Evolutionary conservation across 2,797 vertebrate genomes (phyloP).

Genomic region (Melanogrammus aeglefinus): DNA sequence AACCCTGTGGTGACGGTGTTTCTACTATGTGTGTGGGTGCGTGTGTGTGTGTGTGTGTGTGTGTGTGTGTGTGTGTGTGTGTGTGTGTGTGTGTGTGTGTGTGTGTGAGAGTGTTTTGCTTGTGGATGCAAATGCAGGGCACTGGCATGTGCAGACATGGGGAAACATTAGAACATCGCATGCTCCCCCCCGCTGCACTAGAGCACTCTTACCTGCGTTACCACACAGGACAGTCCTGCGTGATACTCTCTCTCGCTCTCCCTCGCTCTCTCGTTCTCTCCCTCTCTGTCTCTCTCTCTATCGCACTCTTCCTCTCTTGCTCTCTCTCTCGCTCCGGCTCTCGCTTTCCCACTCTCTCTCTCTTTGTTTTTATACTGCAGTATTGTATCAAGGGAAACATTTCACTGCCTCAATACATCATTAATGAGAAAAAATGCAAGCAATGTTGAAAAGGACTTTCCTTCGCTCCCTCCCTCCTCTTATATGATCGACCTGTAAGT

Average conservation of each 20-base stretch:
- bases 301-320: not conserved
- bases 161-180: conserved; percentile 61
- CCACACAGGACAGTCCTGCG: conserved; percentile 48
- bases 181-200: conserved; percentile 57
- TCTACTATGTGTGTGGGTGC: conserved; percentile 61
- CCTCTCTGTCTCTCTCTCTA: not conserved
- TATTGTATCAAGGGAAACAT: conserved; percentile 44
- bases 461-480: conserved; percentile 10
- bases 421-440: conserved; percentile 41
- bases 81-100: conserved; percentile 53
- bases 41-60: conserved; percentile 57
- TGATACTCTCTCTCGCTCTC: conserved; percentile 5
- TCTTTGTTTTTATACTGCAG: conserved; percentile 57
- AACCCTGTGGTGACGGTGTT: conserved; percentile 55
- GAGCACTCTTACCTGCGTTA: conserved; percentile 49
- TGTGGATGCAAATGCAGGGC: conserved; percentile 9
- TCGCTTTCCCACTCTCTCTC: conserved; percentile 10
- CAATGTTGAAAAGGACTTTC: conserved; percentile 13
- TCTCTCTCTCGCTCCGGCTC: conserved; percentile 6
- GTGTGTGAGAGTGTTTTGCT: conserved; percentile 53
- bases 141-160: conserved; percentile 54
- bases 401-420: conserved; percentile 38
- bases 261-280: not conserved
- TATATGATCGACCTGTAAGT: conserved; percentile 32
- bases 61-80: conserved; percentile 53